Evolutionary conservation across 2,888 invertebrate species (phyloP).

Genomic region (Allolobophora icterica): DNA sequence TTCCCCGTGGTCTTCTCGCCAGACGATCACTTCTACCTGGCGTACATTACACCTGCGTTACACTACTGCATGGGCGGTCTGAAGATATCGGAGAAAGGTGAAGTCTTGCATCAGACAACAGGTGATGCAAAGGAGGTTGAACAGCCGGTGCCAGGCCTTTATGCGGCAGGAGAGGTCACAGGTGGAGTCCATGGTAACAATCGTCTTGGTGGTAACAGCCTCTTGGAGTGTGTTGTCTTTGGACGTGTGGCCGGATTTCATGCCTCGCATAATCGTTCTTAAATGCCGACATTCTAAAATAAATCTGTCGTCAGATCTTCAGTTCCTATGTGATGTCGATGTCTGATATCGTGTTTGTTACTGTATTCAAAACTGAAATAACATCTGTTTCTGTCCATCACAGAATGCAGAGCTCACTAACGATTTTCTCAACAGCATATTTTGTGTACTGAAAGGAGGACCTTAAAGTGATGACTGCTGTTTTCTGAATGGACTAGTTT

Average conservation of each 20-base stretch:
- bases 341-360: background rate
- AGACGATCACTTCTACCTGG: conserved; percentile 44
- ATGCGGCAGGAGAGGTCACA: conserved; percentile 49
- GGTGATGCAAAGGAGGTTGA: background rate
- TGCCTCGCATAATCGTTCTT: conserved; percentile 41
- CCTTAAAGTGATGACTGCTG: background rate
- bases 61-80: conserved; percentile 51
- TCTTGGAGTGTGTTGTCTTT: conserved; percentile 49
- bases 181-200: conserved; percentile 49
- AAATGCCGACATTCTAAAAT: background rate
- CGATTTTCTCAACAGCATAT: background rate
- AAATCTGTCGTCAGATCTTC: background rate
- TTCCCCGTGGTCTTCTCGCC: conserved; percentile 42
- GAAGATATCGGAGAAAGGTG: conserved; percentile 38
- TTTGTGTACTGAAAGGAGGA: background rate
- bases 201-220: conserved; percentile 47
- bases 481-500: background rate
- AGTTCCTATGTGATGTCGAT: background rate
- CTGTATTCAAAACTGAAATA: background rate
- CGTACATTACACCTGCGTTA: conserved; percentile 46
- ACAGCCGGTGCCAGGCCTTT: conserved; percentile 41
- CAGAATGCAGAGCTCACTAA: background rate
- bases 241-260: conserved; percentile 46
- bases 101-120: background rate
- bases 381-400: background rate